These are phyloP conservation scores for Garra rufa DNA, from an alignment of 2,113 vertebrate genomes.

Conservation along the genomic window DNA sequence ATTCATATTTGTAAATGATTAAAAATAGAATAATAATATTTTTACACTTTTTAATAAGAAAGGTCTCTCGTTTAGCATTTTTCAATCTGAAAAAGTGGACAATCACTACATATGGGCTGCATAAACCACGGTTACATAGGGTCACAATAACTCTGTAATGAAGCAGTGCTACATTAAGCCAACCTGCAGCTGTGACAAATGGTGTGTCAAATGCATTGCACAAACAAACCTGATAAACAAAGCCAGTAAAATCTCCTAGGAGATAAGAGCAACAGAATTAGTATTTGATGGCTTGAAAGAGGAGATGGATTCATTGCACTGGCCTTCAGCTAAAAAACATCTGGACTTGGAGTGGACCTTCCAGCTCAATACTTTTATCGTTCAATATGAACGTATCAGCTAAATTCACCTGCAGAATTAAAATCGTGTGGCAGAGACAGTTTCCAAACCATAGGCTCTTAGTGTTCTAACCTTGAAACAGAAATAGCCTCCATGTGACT, in stretches of 20 bases:
- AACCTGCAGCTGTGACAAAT: conserved; percentile 42
- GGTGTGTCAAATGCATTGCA: conserved; percentile 45
- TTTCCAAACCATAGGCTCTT: conserved; percentile 14
- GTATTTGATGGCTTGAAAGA: conserved; percentile 43
- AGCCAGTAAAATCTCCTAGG: conserved; percentile 40
- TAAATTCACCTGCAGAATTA: background rate
- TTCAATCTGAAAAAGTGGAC: background rate
- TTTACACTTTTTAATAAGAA: background rate
- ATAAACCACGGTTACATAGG: conserved; percentile 9
- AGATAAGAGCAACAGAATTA: conserved; percentile 49
- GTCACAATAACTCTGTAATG: conserved; percentile 4
- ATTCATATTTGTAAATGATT: background rate
- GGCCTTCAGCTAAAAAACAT: background rate
- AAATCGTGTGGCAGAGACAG: background rate
- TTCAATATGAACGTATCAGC: background rate
- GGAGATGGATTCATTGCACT: conserved; percentile 2
- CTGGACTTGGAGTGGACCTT: conserved; percentile 2
- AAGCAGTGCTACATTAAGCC: background rate
- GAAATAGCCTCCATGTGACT: background rate
- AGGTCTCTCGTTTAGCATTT: background rate
- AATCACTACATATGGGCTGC: background rate
- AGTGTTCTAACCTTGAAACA: conserved; percentile 15
- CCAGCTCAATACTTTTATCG: background rate
- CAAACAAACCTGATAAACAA: conserved; percentile 45
- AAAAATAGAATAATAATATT: background rate